Conservation (phyloP, 2,888 invertebrate genomes). For the Trissonchulus latispiculum region DNA sequence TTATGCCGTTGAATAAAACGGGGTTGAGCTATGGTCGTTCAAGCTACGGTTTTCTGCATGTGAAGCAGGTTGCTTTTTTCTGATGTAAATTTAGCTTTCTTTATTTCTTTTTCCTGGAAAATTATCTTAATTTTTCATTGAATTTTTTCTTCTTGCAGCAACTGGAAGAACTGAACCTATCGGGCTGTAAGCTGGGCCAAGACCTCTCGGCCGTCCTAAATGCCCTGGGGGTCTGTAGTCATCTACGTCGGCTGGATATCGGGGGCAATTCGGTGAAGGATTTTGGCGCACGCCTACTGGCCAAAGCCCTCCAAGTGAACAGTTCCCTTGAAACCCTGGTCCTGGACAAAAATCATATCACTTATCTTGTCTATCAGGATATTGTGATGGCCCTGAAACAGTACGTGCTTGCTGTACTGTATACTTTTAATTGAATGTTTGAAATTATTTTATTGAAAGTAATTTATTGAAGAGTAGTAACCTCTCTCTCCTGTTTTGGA, state of each 20-base stretch:
- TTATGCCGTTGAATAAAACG: no score
- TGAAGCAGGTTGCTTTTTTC: no score
- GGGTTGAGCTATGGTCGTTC: no score
- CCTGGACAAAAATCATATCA: conserved; percentile 79
- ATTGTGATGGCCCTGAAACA: conserved; percentile 79
- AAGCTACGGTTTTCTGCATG: no score
- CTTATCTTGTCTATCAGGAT: conserved; percentile 74
- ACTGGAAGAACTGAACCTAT: conserved; percentile 36
- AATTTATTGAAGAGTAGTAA: no score
- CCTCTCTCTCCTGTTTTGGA: no score
- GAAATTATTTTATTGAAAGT: no score
- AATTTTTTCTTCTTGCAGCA: conserved; percentile 35
- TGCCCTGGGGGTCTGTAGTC: conserved; percentile 37
- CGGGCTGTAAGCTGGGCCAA: conserved; percentile 36
- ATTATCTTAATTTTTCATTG: no score
- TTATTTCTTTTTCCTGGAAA: no score
- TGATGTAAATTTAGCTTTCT: no score
- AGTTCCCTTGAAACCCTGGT: conserved; percentile 71
- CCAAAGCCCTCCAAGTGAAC: conserved; percentile 90
- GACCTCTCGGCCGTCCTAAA: conserved; percentile 38
- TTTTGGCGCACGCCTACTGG: conserved; percentile 78
- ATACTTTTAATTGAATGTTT: no score
- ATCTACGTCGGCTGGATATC: conserved; percentile 30
- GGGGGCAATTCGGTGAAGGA: conserved; percentile 58
- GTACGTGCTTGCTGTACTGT: no score